Percentiles rank a stretch among this genome's conserved stretches.
Evolutionary conservation across 2,797 vertebrate species (phyloP).

Genomic region (Aeoliscus strigatus): DNA sequence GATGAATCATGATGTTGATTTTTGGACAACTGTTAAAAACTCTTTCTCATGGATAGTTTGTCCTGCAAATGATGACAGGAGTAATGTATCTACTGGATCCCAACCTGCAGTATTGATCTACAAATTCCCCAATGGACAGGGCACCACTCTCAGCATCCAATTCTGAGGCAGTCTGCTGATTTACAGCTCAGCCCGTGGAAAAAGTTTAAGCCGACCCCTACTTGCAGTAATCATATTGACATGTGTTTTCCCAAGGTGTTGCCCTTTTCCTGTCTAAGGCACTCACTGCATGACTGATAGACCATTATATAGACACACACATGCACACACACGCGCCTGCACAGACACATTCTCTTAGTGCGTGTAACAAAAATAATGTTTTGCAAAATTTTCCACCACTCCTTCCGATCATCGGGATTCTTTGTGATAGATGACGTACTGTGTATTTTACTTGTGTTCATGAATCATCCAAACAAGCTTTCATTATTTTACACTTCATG

Average conservation of each 20-base stretch:
- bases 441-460: too few relatives aligned
- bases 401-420: too few relatives aligned
- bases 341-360: conserved; percentile 2
- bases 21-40: too few relatives aligned
- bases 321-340: conserved; percentile 10
- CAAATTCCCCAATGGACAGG: conserved; percentile 19
- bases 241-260: conserved; percentile 57
- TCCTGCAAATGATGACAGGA: too few relatives aligned
- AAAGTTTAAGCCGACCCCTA: conserved; percentile 26
- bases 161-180: conserved; percentile 37
- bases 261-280: conserved; percentile 55
- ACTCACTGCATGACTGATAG: conserved; percentile 58
- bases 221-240: conserved; percentile 49
- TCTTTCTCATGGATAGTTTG: too few relatives aligned
- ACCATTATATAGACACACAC: conserved; percentile 36
- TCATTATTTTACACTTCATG: too few relatives aligned
- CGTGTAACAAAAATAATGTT: too few relatives aligned
- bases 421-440: too few relatives aligned
- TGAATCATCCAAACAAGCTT: too few relatives aligned
- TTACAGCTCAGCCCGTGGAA: conserved; percentile 43
- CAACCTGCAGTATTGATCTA: conserved; percentile 36
- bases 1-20: too few relatives aligned
- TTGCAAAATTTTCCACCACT: too few relatives aligned
- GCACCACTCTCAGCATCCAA: conserved; percentile 19
- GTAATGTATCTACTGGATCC: conserved; percentile 17